Base-by-base conservation (phyloP, 2,888 invertebrate genomes). In the Limnephilus marmoratus region DNA sequence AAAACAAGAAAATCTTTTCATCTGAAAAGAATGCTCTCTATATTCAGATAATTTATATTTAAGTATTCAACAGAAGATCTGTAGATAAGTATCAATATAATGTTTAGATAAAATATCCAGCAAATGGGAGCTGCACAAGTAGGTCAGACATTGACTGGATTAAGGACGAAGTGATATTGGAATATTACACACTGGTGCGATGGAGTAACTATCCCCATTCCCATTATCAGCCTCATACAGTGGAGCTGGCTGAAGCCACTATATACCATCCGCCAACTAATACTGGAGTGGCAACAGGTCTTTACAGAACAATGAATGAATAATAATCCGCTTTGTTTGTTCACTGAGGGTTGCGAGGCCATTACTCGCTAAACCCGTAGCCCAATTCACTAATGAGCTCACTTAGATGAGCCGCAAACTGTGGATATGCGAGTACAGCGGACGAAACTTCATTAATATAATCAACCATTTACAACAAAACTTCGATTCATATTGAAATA, bases 291-390 rank as follows among this genome's bases (percentile, higher is more conserved):
- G 92, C 87, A 90, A 92, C 92, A 90, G 90, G 90, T 89, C 88
- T n/a, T 68, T 81, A 34, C 85, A 53, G 91, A 92, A 92, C 92
- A 92, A 92, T 92, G 91, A 90, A 91, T 68, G 68, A 68, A 68
- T 68, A 24, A 85, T 91, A 92, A 92, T 92, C 91, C 92, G 41
- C 68, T 86, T 92, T 92, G 92, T 92, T 90, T 85, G 81, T 15
- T 41, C 12, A 41, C n/a, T 86, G 81, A 87, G 53, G 87, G 87
- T 80, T 89, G 13, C 13, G 87, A 81, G 89, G 82, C 89, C 90
- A 53, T 81, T 87, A 89, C 88, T 34, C 81, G 80, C 88, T 89
- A 34, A 89, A 24, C 80, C 88, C 34, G 88, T 37, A 37, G 88
- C 81, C 53, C 80, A 31, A 34, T 34, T 80, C 80, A 29, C 88